Conservation (phyloP, 2,888 invertebrate species). For the Furcula furcula region DNA sequence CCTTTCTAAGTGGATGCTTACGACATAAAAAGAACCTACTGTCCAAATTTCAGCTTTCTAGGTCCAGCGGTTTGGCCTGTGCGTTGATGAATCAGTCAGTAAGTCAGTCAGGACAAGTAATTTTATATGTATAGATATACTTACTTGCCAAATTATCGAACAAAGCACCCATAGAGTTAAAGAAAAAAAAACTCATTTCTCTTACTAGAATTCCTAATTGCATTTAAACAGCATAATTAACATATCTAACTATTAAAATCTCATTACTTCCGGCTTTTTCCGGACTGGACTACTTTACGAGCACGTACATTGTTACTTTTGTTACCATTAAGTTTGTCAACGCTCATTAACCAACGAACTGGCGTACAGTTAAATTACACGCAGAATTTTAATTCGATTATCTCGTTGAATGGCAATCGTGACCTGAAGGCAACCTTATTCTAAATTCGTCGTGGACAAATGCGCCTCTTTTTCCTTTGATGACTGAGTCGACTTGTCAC, state of each 20-base stretch:
- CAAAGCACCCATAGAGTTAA: too few relatives aligned
- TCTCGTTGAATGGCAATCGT: constrained; percentile 18
- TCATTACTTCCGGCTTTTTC: neutral
- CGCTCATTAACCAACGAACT: constrained; percentile 2
- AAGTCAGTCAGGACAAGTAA: too few relatives aligned
- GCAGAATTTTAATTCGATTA: constrained; percentile 17
- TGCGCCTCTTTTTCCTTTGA: neutral
- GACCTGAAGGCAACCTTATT: constrained; percentile 28
- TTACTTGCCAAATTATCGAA: too few relatives aligned
- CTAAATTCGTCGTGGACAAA: constrained; percentile 21
- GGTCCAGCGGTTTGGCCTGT: too few relatives aligned
- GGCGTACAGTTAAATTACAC: constrained; percentile 10
- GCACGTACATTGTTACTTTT: neutral
- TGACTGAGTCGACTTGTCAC: too few relatives aligned
- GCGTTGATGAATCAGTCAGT: too few relatives aligned
- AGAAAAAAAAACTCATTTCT: too few relatives aligned
- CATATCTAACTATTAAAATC: neutral
- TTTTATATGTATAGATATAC: too few relatives aligned
- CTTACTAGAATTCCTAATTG: too few relatives aligned
- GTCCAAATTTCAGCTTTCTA: too few relatives aligned
- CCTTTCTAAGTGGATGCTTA: too few relatives aligned
- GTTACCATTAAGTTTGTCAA: neutral
- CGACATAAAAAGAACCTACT: too few relatives aligned
- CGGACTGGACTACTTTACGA: neutral
- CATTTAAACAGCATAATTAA: neutral